phyloP scores from a whole-genome alignment of 2,113 vertebrate genomes.

The Pithys albifrons region DNA sequence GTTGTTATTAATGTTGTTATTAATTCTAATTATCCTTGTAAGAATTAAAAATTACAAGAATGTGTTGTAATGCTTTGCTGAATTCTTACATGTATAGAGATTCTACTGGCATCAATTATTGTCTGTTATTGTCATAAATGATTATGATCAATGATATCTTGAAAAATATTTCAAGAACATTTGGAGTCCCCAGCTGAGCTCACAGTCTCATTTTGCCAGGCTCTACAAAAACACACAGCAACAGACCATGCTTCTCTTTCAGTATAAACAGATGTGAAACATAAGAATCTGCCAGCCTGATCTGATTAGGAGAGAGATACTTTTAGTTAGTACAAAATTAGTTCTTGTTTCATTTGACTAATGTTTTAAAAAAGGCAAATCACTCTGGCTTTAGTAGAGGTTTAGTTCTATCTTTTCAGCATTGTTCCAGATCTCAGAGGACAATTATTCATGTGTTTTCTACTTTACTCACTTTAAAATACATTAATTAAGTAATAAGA shows the following conservation, averaged over 20 bases:
- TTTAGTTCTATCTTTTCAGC: not conserved
- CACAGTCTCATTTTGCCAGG: not conserved
- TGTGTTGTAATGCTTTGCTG: not conserved
- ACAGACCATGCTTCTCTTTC: not conserved
- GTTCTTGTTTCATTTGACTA: not conserved
- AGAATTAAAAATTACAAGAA: not conserved
- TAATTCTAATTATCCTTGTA: not conserved
- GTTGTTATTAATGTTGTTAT: not conserved
- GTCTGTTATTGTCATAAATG: not conserved
- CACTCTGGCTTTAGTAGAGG: not conserved
- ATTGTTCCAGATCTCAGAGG: not conserved
- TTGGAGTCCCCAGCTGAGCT: not conserved
- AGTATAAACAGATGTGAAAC: not conserved
- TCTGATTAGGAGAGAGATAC: not conserved
- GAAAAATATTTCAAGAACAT: not conserved
- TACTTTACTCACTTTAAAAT: not conserved
- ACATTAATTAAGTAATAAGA: not conserved
- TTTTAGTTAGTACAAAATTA: not conserved
- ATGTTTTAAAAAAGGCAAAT: not conserved
- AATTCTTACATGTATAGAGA: not conserved
- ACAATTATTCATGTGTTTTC: not conserved
- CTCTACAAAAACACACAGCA: not conserved
- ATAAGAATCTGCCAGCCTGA: not conserved
- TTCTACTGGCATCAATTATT: not conserved
- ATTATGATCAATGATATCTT: not conserved